Conservation (phyloP, 2,888 invertebrate species). For the Microctonus hyperodae region DNA sequence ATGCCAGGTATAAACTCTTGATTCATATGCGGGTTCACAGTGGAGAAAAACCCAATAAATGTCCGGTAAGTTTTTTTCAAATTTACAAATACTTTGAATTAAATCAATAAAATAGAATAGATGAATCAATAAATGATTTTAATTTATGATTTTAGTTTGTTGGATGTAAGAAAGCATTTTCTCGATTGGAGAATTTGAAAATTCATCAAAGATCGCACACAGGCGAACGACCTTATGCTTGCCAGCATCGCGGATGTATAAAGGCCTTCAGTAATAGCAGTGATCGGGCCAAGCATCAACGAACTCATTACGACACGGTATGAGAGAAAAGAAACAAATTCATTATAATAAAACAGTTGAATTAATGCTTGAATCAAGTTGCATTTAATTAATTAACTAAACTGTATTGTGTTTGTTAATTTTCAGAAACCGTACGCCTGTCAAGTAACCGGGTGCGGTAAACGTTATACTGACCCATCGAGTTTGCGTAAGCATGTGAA, state of each 20-base stretch:
- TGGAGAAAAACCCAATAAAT: slow-evolving; percentile 97
- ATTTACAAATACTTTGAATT: no score
- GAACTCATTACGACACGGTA: slow-evolving; percentile 98
- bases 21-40: slow-evolving; percentile 98
- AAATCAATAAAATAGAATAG: no score
- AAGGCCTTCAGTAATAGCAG: slow-evolving; percentile 99
- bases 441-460: slow-evolving; percentile 84
- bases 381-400: background rate
- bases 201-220: slow-evolving; percentile 96
- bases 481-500: slow-evolving; percentile 93
- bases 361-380: background rate
- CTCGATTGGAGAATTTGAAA: slow-evolving; percentile 95
- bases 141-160: slow-evolving; percentile 75
- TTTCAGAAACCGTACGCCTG: slow-evolving; percentile 92
- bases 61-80: slow-evolving; percentile 80
- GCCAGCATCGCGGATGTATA: slow-evolving; percentile 89
- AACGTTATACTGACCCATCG: slow-evolving; percentile 94
- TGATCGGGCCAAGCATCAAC: slow-evolving; percentile 97
- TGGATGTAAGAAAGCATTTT: slow-evolving; percentile 95
- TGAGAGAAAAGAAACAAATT: background rate
- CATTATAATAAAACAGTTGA: background rate
- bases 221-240: slow-evolving; percentile 95
- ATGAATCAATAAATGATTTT: slow-evolving; percentile 2
- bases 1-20: slow-evolving; percentile 95
- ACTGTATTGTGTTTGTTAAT: slow-evolving; percentile 4